A percentile compares a stretch with the other conserved stretches of the same genome.
Conservation (phyloP, 2,888 invertebrate genomes). For the Altica lythri region DNA sequence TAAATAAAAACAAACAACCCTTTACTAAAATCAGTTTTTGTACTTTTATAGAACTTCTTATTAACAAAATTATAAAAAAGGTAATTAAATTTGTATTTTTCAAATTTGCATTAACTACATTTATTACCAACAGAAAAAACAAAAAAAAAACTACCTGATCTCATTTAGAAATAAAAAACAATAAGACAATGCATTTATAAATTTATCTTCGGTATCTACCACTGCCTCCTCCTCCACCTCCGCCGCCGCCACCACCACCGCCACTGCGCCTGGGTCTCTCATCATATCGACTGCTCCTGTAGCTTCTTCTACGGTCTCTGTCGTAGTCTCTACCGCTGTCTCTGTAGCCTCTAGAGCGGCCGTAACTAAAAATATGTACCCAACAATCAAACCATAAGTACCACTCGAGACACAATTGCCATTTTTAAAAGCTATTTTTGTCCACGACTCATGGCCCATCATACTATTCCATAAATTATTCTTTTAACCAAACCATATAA, state of each 20-base stretch:
- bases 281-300: conserved; percentile 36
- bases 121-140: conserved; percentile 10
- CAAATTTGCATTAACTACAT: too few species aligned
- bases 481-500: conserved; percentile 58
- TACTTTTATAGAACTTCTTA: neutral
- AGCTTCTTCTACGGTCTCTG: conserved; percentile 50
- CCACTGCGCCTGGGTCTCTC: conserved; percentile 32
- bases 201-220: conserved; percentile 23
- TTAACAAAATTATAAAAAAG: neutral
- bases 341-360: conserved; percentile 48
- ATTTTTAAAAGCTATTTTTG: conserved; percentile 42
- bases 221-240: conserved; percentile 30
- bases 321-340: conserved; percentile 50
- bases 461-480: conserved; percentile 53
- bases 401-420: conserved; percentile 28
- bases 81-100: too few species aligned
- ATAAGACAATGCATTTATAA: neutral
- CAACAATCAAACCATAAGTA: conserved; percentile 39
- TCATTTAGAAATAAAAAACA: conserved; percentile 11
- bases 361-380: conserved; percentile 53
- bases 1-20: neutral
- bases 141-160: conserved; percentile 26
- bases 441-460: conserved; percentile 45
- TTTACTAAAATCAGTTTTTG: neutral
- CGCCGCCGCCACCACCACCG: conserved; percentile 30